These are phyloP conservation scores for Apotomis betuletana DNA, from an alignment of 2,888 invertebrate genomes.

Conservation along the genomic window DNA sequence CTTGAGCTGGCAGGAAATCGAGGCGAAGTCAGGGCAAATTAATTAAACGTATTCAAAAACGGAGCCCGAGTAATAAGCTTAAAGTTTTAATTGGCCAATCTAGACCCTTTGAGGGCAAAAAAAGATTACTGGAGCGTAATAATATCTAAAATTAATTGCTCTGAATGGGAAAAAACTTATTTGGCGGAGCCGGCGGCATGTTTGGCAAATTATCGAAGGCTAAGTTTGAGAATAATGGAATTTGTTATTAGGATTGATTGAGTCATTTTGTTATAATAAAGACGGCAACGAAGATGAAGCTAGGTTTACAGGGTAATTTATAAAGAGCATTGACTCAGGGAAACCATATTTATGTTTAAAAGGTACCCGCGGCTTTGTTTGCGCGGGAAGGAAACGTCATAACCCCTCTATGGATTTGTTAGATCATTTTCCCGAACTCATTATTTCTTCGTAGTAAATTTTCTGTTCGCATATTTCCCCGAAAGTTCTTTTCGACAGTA, in stretches of 20 bases:
- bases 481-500: no score
- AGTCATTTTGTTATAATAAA: not conserved
- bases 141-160: conserved; percentile 44
- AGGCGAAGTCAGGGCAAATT: conserved; percentile 50
- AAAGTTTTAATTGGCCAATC: conserved; percentile 64
- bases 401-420: no score
- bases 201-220: conserved; percentile 8
- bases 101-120: conserved; percentile 44
- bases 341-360: not conserved
- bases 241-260: not conserved
- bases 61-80: conserved; percentile 56
- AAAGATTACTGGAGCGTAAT: conserved; percentile 44
- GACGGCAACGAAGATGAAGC: not conserved
- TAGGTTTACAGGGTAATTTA: no score
- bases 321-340: no score
- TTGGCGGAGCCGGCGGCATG: conserved; percentile 8
- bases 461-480: no score
- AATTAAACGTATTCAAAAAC: conserved; percentile 61
- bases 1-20: conserved; percentile 35
- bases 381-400: no score
- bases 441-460: no score
- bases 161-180: conserved; percentile 33
- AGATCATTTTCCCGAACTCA: no score
- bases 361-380: no score
- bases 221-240: conserved; percentile 3